A percentile compares a stretch with the other conserved stretches of the same genome.
phyloP scores from a whole-genome alignment of 2,797 vertebrate genomes.

The Urocyon cinereoargenteus region DNA sequence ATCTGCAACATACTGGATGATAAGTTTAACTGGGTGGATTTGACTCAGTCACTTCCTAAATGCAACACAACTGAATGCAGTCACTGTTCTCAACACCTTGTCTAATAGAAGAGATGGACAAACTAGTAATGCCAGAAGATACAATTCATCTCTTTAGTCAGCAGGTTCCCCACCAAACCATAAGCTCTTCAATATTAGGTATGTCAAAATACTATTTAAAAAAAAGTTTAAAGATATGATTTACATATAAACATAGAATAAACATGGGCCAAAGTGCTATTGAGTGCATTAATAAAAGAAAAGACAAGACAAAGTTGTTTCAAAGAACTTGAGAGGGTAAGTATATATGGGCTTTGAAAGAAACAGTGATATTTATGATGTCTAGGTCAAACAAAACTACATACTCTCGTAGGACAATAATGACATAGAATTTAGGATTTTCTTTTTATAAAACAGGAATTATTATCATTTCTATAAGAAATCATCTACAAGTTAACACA shows the following conservation, averaged over 20 bases:
- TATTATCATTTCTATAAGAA: neutral
- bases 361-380: neutral
- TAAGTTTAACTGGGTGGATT: neutral
- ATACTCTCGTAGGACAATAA: neutral
- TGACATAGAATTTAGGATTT: neutral
- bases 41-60: neutral
- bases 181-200: neutral
- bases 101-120: neutral
- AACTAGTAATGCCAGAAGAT: neutral
- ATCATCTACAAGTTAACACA: neutral
- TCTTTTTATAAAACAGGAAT: neutral
- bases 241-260: neutral
- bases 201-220: neutral
- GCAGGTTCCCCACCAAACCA: neutral
- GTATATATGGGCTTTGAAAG: neutral
- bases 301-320: neutral
- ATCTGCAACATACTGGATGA: neutral
- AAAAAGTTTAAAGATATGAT: neutral
- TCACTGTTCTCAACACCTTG: neutral
- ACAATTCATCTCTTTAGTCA: neutral
- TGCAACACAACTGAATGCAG: neutral
- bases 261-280: neutral
- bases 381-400: neutral
- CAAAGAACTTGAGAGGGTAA: neutral
- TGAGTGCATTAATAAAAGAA: neutral